Conservation (phyloP, 2,113 vertebrate species). For the Diglossa brunneiventris region DNA sequence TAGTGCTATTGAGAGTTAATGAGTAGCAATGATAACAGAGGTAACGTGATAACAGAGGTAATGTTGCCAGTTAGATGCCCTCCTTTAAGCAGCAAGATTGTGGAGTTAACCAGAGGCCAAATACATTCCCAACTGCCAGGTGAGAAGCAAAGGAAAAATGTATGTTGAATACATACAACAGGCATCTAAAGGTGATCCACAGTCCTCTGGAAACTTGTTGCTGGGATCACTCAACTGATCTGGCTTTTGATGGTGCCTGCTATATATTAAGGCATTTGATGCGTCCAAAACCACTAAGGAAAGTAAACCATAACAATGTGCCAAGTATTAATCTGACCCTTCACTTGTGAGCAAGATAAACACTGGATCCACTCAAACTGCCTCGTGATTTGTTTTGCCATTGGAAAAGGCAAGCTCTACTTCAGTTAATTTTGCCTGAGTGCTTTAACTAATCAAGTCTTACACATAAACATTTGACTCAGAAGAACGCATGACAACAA, state of each 20-base stretch:
- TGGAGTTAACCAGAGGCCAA: background rate
- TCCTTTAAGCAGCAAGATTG: background rate
- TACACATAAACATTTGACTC: background rate
- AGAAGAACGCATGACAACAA: background rate
- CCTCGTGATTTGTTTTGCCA: background rate
- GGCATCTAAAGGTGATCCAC: background rate
- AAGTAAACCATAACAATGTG: background rate
- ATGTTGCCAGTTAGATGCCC: background rate
- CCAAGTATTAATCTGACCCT: background rate
- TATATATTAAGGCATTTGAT: background rate
- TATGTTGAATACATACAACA: background rate
- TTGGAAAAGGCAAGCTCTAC: background rate
- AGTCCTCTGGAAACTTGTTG: background rate
- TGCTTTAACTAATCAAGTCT: slow-evolving; percentile 9
- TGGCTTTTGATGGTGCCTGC: background rate
- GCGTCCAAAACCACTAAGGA: background rate
- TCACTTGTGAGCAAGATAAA: slow-evolving; percentile 1
- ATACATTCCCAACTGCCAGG: background rate
- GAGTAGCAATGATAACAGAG: background rate
- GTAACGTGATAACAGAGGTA: background rate
- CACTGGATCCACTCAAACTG: background rate
- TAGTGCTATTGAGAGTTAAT: background rate
- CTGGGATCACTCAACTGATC: slow-evolving; percentile 15
- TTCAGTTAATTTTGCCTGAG: background rate
- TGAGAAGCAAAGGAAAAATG: background rate